A percentile compares a stretch with the other conserved stretches of the same genome.
phyloP scores from a whole-genome alignment of 2,797 vertebrate species.

The Parotocinclus haroldoi region DNA sequence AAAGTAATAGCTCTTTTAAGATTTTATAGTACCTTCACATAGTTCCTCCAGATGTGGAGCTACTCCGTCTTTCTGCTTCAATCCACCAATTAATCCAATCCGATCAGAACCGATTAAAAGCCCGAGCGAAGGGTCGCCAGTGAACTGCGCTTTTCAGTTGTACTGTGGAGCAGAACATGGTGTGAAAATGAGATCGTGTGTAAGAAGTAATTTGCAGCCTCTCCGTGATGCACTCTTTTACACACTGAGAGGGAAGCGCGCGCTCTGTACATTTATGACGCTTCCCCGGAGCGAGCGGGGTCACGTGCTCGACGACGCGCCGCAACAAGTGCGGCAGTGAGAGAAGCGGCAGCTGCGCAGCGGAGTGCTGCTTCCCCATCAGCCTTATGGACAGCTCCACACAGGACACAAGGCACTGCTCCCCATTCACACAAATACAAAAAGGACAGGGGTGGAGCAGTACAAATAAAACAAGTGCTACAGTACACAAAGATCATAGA shows the following conservation, averaged over 20 bases:
- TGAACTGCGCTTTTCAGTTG: not conserved
- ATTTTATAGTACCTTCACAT: conserved; percentile 75
- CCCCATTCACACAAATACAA: not conserved
- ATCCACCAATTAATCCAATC: conserved; percentile 64
- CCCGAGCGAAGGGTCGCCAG: not conserved
- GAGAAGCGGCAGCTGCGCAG: conserved; percentile 16
- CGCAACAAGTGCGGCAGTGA: conserved; percentile 30
- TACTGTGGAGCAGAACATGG: not conserved
- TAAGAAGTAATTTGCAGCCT: conserved; percentile 46
- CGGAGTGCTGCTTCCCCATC: not conserved
- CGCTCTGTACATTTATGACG: conserved; percentile 68
- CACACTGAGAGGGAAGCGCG: conserved; percentile 5
- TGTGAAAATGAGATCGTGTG: no score
- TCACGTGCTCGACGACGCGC: conserved; percentile 62
- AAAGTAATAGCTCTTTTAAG: conserved; percentile 5
- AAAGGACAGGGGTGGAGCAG: not conserved
- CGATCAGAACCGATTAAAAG: not conserved
- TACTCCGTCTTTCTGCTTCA: conserved; percentile 44
- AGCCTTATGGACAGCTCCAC: no score
- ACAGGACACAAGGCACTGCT: no score
- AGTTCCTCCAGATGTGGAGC: conserved; percentile 64
- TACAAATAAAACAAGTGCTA: no score
- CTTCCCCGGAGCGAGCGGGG: conserved; percentile 55
- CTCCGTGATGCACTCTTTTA: conserved; percentile 21
- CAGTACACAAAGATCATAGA: no score